Percentiles rank a stretch among this genome's conserved stretches.
Conservation (phyloP, 1,140 invertebrate genomes). For the Mizuhopecten yessoensis region DNA sequence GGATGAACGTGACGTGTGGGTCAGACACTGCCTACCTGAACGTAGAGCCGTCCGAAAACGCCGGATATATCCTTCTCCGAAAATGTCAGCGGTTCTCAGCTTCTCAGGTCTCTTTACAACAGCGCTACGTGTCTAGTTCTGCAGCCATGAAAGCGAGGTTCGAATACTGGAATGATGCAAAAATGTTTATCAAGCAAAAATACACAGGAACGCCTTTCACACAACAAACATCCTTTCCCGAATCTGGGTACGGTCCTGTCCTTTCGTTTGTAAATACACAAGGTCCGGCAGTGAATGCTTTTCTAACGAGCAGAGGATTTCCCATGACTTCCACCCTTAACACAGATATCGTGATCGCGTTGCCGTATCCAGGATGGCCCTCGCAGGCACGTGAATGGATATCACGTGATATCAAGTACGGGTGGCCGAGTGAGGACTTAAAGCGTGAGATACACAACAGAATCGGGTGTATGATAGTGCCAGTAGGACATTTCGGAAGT, state of each 20-base stretch:
- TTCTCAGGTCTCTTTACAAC: constrained; percentile 4
- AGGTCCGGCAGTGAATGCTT: constrained; percentile 37
- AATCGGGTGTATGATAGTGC: constrained; percentile 41
- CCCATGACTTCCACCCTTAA: background rate
- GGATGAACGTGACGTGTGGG: background rate
- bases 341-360: constrained; percentile 21
- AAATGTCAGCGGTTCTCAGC: background rate
- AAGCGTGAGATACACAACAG: constrained; percentile 7
- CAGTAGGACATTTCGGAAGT: background rate
- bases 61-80: background rate
- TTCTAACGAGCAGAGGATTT: background rate
- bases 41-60: background rate
- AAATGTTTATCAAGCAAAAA: background rate
- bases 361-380: constrained; percentile 43
- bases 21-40: background rate
- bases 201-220: background rate
- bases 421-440: background rate
- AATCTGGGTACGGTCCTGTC: background rate
- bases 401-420: background rate
- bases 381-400: constrained; percentile 22
- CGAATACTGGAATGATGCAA: background rate
- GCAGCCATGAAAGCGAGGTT: background rate
- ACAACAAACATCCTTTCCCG: background rate
- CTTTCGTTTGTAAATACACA: background rate
- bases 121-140: background rate